Evolutionary conservation across 2,888 invertebrate species (phyloP).

Genomic region (Adineta ricciae): DNA sequence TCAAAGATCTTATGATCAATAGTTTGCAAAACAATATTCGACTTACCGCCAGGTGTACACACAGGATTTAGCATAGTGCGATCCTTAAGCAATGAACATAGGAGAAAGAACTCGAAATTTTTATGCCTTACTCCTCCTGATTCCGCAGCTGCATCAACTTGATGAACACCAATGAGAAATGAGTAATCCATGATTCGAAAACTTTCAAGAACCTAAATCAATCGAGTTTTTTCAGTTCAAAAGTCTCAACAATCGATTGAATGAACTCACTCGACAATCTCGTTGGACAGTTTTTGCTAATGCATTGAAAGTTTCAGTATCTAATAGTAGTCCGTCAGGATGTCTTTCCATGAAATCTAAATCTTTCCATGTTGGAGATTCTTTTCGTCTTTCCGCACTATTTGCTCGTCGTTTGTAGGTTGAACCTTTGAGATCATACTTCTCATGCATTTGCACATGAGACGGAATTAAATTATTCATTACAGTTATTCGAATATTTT

Average conservation of each 20-base stretch:
- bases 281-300: constrained; percentile 90
- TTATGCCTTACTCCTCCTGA: background rate
- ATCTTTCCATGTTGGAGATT: constrained; percentile 89
- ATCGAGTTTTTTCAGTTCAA: background rate
- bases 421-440: constrained; percentile 96
- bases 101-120: background rate
- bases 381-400: constrained; percentile 78
- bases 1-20: no score
- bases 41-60: background rate
- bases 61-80: background rate
- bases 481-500: constrained; percentile 90
- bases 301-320: constrained; percentile 87
- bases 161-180: constrained; percentile 87
- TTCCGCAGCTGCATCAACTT: constrained; percentile 57
- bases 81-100: background rate
- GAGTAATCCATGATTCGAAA: constrained; percentile 98
- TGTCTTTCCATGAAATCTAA: constrained; percentile 94
- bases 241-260: no score
- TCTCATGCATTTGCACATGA: constrained; percentile 81
- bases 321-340: constrained; percentile 80
- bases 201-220: constrained; percentile 56
- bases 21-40: background rate
- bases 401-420: constrained; percentile 96
- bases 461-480: constrained; percentile 99
- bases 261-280: constrained; percentile 63